Evolutionary conservation across 2,888 invertebrate species (phyloP).

Genomic region (Xiphydria camelus): DNA sequence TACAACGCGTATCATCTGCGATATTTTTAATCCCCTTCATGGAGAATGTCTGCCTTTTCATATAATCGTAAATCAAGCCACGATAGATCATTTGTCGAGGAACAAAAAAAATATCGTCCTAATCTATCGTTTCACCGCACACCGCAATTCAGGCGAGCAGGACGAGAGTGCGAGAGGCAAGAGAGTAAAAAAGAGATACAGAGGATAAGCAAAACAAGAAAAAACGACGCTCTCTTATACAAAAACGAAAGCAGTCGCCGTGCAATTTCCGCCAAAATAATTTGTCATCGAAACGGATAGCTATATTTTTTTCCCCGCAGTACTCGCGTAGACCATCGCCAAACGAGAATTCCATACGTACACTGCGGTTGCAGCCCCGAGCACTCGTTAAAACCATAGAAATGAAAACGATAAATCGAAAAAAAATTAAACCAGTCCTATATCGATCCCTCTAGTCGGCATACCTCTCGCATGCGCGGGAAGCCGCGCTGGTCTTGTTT

Average conservation of each 20-base stretch:
- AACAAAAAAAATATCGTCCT: too few species aligned
- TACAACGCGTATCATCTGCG: too few species aligned
- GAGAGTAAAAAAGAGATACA: too few species aligned
- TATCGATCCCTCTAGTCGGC: slow-evolving; percentile 1
- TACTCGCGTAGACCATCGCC: neutral
- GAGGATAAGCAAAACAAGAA: neutral
- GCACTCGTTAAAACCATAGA: slow-evolving; percentile 25
- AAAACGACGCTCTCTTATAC: neutral
- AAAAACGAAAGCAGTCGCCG: neutral
- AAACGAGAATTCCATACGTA: too few species aligned
- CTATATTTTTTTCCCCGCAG: neutral
- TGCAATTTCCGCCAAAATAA: neutral
- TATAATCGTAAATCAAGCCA: too few species aligned
- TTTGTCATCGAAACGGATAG: neutral
- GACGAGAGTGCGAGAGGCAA: too few species aligned
- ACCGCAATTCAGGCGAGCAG: too few species aligned
- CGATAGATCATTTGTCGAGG: too few species aligned
- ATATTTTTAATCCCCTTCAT: too few species aligned
- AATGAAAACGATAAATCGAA: slow-evolving; percentile 25
- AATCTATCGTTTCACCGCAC: too few species aligned
- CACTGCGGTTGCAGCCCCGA: slow-evolving; percentile 6
- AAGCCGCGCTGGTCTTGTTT: slow-evolving; percentile 5
- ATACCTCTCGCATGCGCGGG: neutral
- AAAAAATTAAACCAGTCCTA: slow-evolving; percentile 4
- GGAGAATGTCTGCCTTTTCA: too few species aligned